Percentiles rank a stretch among this genome's conserved stretches.
phyloP scores from a whole-genome alignment of 2,888 invertebrate species.

The Dendrolimus houi region DNA sequence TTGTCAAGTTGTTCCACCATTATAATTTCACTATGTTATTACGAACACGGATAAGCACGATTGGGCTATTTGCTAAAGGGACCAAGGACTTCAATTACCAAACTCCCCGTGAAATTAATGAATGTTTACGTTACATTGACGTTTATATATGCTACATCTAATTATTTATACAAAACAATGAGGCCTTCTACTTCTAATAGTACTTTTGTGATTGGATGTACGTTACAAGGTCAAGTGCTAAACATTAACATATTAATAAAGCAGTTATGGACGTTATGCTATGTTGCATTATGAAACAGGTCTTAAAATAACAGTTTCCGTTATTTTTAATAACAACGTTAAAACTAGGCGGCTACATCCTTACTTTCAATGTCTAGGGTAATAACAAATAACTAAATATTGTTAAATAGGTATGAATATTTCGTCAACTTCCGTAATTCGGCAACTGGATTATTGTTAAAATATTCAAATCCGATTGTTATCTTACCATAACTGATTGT shows the following conservation, averaged over 20 bases:
- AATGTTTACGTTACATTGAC: neutral
- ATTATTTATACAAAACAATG: neutral
- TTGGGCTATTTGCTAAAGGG: neutral
- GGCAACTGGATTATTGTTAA: neutral
- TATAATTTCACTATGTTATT: neutral
- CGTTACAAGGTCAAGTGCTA: neutral
- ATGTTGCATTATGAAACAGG: neutral
- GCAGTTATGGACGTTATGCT: neutral
- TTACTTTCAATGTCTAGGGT: neutral
- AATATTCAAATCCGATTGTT: neutral
- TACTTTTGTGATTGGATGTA: neutral
- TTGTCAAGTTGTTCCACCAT: neutral
- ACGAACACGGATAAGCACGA: neutral
- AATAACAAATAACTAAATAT: neutral
- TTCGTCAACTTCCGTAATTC: neutral
- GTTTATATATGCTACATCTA: neutral
- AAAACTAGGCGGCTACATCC: neutral
- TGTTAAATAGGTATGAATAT: neutral
- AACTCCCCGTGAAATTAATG: constrained; percentile 3
- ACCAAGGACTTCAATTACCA: constrained; percentile 3
- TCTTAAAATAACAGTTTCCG: neutral
- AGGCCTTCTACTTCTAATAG: neutral
- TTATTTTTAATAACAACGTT: neutral
- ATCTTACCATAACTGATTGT: neutral
- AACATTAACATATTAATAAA: neutral